Evolutionary conservation across 2,888 invertebrate species (phyloP).

Genomic region (Brachyptera risi): DNA sequence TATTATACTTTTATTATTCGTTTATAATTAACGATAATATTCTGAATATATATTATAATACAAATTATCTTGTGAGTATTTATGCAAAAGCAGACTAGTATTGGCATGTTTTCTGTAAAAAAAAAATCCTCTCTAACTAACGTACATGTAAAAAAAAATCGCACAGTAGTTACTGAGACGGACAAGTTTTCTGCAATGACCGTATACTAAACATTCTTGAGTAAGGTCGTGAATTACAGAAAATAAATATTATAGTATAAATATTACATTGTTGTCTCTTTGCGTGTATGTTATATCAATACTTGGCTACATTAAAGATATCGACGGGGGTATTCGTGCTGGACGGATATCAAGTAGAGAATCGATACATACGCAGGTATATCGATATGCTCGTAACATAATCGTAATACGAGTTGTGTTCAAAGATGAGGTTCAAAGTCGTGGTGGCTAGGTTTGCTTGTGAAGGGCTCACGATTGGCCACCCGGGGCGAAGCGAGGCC

Average conservation of each 20-base stretch:
- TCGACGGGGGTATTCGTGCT: neutral
- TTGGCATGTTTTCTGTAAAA: no score
- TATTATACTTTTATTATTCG: no score
- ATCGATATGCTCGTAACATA: no score
- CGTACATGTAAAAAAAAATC: neutral
- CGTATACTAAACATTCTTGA: slow-evolving; percentile 8
- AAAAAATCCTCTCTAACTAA: neutral
- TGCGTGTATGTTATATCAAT: neutral
- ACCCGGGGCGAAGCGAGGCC: slow-evolving; percentile 17
- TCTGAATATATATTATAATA: no score
- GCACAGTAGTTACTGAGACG: slow-evolving; percentile 1
- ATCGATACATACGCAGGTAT: neutral
- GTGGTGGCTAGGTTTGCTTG: slow-evolving; percentile 3
- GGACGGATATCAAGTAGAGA: neutral
- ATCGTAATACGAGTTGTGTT: no score
- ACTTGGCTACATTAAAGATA: no score
- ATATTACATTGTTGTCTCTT: neutral
- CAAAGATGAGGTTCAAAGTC: slow-evolving; percentile 8
- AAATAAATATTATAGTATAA: neutral
- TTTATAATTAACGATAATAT: no score
- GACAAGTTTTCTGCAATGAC: neutral
- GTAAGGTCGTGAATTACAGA: slow-evolving; percentile 1
- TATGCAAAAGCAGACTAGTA: no score
- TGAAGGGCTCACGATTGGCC: slow-evolving; percentile 11
- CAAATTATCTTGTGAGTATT: no score